These are phyloP conservation scores for Drosophila phalerata DNA, from an alignment of 2,888 invertebrate species.

Conservation along the genomic window DNA sequence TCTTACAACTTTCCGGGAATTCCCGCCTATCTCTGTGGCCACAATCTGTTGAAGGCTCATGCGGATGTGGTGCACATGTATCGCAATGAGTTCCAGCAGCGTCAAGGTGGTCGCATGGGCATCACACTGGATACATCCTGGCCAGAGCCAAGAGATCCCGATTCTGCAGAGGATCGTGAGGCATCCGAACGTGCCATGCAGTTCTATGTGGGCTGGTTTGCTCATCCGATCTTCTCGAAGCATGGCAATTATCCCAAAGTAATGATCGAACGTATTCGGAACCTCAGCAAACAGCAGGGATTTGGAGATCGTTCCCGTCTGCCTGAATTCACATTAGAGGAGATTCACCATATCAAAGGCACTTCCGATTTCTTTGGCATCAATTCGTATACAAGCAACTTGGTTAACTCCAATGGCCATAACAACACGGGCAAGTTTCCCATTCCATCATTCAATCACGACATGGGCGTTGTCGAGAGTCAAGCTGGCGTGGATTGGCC, in stretches of 20 bases:
- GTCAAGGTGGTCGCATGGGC: slow-evolving; percentile 88
- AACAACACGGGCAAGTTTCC: slow-evolving; percentile 84
- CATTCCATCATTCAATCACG: slow-evolving; percentile 88
- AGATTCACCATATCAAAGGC: slow-evolving; percentile 87
- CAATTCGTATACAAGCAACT: slow-evolving; percentile 90
- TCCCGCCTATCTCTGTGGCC: slow-evolving; percentile 89
- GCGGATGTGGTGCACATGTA: slow-evolving; percentile 90
- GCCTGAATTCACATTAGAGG: slow-evolving; percentile 88
- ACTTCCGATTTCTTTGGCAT: slow-evolving; percentile 91
- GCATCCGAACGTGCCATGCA: slow-evolving; percentile 88
- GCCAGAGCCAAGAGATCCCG: slow-evolving; percentile 87
- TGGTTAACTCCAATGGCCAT: slow-evolving; percentile 85
- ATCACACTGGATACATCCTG: slow-evolving; percentile 88
- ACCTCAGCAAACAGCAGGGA: slow-evolving; percentile 87
- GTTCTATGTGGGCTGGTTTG: slow-evolving; percentile 89
- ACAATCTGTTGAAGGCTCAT: slow-evolving; percentile 91
- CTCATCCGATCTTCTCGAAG: slow-evolving; percentile 88
- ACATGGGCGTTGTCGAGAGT: slow-evolving; percentile 87
- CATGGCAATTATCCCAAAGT: slow-evolving; percentile 89
- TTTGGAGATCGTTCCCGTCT: slow-evolving; percentile 87
- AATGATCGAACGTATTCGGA: slow-evolving; percentile 88
- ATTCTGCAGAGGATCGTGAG: slow-evolving; percentile 86
- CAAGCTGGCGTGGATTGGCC: slow-evolving; percentile 88
- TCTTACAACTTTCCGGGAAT: slow-evolving; percentile 88
- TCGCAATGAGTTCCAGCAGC: slow-evolving; percentile 87